These are phyloP conservation scores for Machimus atricapillus DNA, from an alignment of 2,888 invertebrate species.

Conservation along the genomic window DNA sequence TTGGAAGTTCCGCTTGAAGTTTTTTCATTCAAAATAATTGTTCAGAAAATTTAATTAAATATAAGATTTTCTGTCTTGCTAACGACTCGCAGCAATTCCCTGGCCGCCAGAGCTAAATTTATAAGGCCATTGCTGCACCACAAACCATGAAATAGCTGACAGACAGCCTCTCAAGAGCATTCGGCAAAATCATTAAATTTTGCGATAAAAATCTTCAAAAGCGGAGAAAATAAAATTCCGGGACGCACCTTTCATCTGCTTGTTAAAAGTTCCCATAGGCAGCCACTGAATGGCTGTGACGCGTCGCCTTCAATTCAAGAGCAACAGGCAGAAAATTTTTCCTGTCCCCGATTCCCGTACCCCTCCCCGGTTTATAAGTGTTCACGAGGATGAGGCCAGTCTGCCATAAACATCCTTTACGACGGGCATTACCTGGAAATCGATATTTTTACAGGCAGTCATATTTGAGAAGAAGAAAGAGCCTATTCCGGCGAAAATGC, in stretches of 20 bases:
- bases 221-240: neutral
- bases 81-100: neutral
- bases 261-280: neutral
- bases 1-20: neutral
- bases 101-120: neutral
- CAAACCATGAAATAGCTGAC: neutral
- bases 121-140: neutral
- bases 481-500: neutral
- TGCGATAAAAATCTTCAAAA: neutral
- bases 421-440: constrained; percentile 13
- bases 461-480: neutral
- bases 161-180: neutral
- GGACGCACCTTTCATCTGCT: neutral
- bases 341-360: neutral
- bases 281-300: neutral
- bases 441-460: constrained; percentile 3
- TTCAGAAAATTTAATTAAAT: neutral
- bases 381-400: neutral
- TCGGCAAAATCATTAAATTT: neutral
- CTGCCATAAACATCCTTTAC: constrained; percentile 6
- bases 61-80: neutral
- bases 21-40: neutral
- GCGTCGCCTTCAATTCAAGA: neutral
- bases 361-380: neutral
- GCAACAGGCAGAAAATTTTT: neutral